A percentile compares a stretch with the other conserved stretches of the same genome.
These are phyloP conservation scores for Porphyrio hochstetteri DNA, from an alignment of 2,113 vertebrate genomes.

Conservation along the genomic window DNA sequence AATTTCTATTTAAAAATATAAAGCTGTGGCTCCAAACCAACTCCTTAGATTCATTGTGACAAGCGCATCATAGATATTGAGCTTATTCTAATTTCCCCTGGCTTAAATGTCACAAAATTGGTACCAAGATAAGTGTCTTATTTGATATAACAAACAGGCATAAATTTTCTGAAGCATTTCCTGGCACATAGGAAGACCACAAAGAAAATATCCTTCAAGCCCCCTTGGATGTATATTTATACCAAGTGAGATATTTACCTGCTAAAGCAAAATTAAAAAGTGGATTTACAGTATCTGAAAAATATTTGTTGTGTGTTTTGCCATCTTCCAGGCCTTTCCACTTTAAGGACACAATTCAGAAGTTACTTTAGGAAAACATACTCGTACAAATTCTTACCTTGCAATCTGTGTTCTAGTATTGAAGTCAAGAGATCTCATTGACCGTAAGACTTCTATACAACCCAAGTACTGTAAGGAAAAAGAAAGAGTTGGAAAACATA, in stretches of 20 bases:
- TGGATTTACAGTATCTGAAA: not conserved
- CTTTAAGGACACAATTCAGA: not conserved
- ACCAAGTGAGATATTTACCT: not conserved
- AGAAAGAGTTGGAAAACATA: slow-evolving; percentile 30
- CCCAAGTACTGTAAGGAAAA: slow-evolving; percentile 80
- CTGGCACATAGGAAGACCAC: not conserved
- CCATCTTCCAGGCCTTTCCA: not conserved
- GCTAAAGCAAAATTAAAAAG: not conserved
- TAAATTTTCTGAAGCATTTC: not conserved
- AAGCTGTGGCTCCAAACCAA: not conserved
- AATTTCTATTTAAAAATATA: not conserved
- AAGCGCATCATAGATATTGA: not conserved
- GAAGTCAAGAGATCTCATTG: slow-evolving; percentile 85
- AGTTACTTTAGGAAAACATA: not conserved
- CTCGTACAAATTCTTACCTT: slow-evolving; percentile 73
- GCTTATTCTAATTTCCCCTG: not conserved
- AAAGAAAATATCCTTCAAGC: not conserved
- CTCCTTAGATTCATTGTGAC: not conserved
- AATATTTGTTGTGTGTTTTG: not conserved
- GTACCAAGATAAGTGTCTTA: not conserved
- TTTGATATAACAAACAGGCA: not conserved
- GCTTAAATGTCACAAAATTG: not conserved
- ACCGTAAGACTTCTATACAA: slow-evolving; percentile 83
- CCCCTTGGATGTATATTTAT: not conserved
- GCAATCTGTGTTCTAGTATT: slow-evolving; percentile 82